Evolutionary conservation across 2,797 vertebrate species (phyloP).

Genomic region (Sphenopsis melanotis): DNA sequence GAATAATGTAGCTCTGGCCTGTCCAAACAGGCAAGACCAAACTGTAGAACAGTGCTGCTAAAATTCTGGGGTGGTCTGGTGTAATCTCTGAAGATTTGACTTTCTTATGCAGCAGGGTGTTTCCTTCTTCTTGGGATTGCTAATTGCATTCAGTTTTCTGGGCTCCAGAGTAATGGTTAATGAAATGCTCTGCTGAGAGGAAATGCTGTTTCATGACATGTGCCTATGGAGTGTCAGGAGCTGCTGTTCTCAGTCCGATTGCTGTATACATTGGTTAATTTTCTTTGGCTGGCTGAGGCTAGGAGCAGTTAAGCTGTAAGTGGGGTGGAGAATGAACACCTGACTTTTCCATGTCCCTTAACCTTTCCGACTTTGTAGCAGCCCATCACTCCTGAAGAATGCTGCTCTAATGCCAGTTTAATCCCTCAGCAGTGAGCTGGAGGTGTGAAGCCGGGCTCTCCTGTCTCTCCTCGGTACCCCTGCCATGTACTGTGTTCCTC

Average conservation of each 20-base stretch:
- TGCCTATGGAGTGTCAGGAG: neutral
- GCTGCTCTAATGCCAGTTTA: rapidly evolving
- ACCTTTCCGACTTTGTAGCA: neutral
- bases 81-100: neutral
- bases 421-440: rapidly evolving
- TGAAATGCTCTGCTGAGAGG: neutral
- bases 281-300: neutral
- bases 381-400: neutral
- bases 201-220: neutral
- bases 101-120: neutral
- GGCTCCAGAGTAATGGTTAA: neutral
- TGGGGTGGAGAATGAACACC: rapidly evolving
- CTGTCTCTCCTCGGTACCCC: neutral
- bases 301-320: neutral
- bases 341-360: neutral
- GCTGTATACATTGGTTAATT: neutral
- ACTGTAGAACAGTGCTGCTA: neutral
- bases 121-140: neutral
- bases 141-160: neutral
- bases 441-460: neutral
- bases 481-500: neutral
- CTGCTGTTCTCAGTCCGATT: neutral
- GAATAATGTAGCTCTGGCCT: neutral
- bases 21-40: neutral
- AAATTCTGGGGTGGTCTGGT: neutral